Percentiles rank a stretch among this genome's conserved stretches.
phyloP scores from a whole-genome alignment of 2,888 invertebrate species.

The Drosophila rubida region DNA sequence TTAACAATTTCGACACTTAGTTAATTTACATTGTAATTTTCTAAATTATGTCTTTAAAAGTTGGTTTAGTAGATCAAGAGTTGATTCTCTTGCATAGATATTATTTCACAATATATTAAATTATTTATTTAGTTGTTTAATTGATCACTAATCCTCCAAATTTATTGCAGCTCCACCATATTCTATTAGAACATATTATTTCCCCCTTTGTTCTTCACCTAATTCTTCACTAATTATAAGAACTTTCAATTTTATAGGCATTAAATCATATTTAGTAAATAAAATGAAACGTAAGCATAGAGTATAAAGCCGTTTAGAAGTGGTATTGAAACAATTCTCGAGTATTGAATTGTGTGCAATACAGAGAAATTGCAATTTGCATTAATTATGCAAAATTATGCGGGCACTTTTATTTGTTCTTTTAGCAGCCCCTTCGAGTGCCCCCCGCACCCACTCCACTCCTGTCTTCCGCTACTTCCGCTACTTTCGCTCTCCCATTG shows the following conservation, averaged over 20 bases:
- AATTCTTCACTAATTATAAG: too few relatives aligned
- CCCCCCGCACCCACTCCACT: neutral
- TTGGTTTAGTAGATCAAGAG: too few relatives aligned
- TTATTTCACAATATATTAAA: too few relatives aligned
- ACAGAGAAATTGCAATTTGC: conserved; percentile 53
- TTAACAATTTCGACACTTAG: conserved; percentile 53
- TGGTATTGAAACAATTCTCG: conserved; percentile 22
- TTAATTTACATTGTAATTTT: conserved; percentile 65
- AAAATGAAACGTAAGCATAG: too few relatives aligned
- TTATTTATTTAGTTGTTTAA: too few relatives aligned
- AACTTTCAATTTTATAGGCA: too few relatives aligned
- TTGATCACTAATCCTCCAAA: too few relatives aligned
- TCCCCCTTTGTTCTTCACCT: too few relatives aligned
- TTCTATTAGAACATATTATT: too few relatives aligned
- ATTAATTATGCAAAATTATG: conserved; percentile 66
- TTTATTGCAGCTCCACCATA: too few relatives aligned
- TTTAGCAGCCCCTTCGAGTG: conserved; percentile 9
- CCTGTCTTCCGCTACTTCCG: neutral
- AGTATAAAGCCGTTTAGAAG: neutral
- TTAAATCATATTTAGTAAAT: too few relatives aligned
- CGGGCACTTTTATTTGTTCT: conserved; percentile 40
- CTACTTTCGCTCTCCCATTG: neutral
- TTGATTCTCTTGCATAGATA: too few relatives aligned
- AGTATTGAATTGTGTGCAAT: conserved; percentile 29
- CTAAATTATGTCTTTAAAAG: conserved; percentile 52